Evolutionary conservation across 2,888 invertebrate genomes (phyloP), one percentile per base, ranked within the genome.

Genomic region (Malacosoma neustria): DNA sequence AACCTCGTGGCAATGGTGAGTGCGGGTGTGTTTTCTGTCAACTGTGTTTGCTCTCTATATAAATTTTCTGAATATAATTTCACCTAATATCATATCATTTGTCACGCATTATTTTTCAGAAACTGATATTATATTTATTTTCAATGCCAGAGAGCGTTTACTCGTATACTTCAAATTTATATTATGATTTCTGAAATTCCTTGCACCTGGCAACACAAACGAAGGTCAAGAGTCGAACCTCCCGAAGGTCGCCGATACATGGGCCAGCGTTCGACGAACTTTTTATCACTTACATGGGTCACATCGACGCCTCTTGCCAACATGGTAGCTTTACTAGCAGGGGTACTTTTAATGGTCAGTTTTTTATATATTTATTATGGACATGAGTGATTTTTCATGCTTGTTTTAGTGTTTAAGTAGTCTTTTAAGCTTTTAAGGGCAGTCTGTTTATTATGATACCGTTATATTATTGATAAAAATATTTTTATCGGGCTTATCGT

Each of bases 181-280:
- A n/a, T n/a, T n/a, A n/a, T n/a, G n/a, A n/a, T n/a, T n/a, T n/a
- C n/a, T n/a, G n/a, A n/a, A n/a, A 22, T 22, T 22, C 9, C 9
- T 22, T 22, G 5, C 40, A 32, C 31, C 37, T 33, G 38, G 35
- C 39, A 31, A 30, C 33, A 13, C 29, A 40, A 36, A 49, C 45
- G 47, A 48, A 46, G 53, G 51, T 54, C 49, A 48, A 36, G 41
- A 40, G 34, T 37, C 49, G 45, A 47, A 49, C 50, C 45, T 46
- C 42, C 36, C 12, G 45, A 51, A 49, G 50, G 54, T 47, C 48
- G 38, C 9, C 22, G 6, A 36, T 41, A 40, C 32, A 38, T 37
- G 33, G 22, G 22, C 22, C 31, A 15, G 12, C 38, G 53, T 45
- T 33, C 51, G 41, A 41, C 46, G 54, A 54, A 49, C 51, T 46